Conservation (phyloP, 37 sponge, comb jelly and placozoan genomes). For the Axinella damicornis region DNA sequence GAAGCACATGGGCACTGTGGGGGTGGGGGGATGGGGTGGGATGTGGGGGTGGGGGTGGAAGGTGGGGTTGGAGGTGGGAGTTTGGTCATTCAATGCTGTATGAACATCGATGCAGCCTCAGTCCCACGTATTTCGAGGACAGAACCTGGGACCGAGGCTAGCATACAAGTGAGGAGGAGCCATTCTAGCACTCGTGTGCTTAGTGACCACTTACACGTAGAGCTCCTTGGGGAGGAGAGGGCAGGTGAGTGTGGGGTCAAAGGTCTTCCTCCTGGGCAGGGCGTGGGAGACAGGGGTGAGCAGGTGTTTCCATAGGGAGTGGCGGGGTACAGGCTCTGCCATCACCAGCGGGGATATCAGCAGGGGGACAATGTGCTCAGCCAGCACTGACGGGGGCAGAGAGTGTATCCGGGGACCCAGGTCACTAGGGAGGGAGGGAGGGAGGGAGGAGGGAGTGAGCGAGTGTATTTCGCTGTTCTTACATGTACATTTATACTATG, state of each 20-base stretch:
- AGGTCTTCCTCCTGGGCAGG: conserved; percentile 18
- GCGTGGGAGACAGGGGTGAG: conserved; percentile 15
- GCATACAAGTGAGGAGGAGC: no score
- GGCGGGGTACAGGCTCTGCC: conserved; percentile 42
- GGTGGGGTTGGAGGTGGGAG: neutral
- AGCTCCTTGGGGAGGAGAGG: conserved; percentile 40
- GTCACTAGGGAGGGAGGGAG: neutral
- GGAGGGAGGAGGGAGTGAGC: neutral
- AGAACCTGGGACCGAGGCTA: no score
- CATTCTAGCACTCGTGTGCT: neutral
- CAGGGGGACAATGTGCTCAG: conserved; percentile 63
- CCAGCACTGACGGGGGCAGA: conserved; percentile 39
- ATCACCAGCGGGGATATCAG: conserved; percentile 61
- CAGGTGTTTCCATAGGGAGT: conserved; percentile 55
- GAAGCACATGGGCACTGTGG: conserved; percentile 54
- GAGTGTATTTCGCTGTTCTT: no score
- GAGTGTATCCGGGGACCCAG: conserved; percentile 30
- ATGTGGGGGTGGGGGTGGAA: no score
- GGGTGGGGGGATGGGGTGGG: neutral
- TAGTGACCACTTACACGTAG: conserved; percentile 26
- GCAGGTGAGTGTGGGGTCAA: conserved; percentile 9
- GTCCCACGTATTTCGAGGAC: no score
- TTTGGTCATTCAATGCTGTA: neutral
- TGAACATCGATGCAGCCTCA: no score
- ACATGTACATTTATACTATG: no score